Conservation (phyloP, 1,140 invertebrate species). For the Lordiphosa collinella region DNA sequence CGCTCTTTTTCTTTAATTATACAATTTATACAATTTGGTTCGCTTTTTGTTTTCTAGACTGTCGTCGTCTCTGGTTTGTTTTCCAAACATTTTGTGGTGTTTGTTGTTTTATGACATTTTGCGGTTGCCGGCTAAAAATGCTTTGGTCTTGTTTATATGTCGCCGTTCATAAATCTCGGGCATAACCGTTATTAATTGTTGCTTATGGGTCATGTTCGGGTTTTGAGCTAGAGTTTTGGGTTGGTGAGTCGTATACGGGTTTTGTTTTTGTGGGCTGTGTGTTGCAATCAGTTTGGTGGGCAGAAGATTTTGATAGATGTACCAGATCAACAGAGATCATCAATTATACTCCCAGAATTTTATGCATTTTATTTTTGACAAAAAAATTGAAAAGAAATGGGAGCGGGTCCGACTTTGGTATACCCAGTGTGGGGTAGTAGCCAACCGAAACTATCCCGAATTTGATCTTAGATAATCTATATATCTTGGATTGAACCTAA, state of each 20-base stretch:
- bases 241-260: background rate
- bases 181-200: slow-evolving; percentile 63
- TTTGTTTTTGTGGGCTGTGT: background rate
- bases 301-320: too few relatives aligned
- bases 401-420: too few relatives aligned
- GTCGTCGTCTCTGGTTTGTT: slow-evolving; percentile 30
- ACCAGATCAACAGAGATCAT: too few relatives aligned
- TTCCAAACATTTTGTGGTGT: slow-evolving; percentile 14
- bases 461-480: too few relatives aligned
- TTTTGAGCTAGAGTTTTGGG: background rate
- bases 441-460: too few relatives aligned
- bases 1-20: slow-evolving; percentile 58
- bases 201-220: slow-evolving; percentile 34
- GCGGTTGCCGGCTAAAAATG: slow-evolving; percentile 38
- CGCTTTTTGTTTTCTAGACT: slow-evolving; percentile 19
- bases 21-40: slow-evolving; percentile 58
- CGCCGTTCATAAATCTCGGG: slow-evolving; percentile 56
- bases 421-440: too few relatives aligned
- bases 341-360: too few relatives aligned
- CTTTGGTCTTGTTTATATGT: slow-evolving; percentile 50
- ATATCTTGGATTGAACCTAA: too few relatives aligned
- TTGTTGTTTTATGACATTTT: slow-evolving; percentile 55
- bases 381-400: too few relatives aligned
- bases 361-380: too few relatives aligned
- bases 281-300: slow-evolving; percentile 6